Base-by-base conservation (phyloP, 2,888 invertebrate species). In the Linnaemya vulpina region DNA sequence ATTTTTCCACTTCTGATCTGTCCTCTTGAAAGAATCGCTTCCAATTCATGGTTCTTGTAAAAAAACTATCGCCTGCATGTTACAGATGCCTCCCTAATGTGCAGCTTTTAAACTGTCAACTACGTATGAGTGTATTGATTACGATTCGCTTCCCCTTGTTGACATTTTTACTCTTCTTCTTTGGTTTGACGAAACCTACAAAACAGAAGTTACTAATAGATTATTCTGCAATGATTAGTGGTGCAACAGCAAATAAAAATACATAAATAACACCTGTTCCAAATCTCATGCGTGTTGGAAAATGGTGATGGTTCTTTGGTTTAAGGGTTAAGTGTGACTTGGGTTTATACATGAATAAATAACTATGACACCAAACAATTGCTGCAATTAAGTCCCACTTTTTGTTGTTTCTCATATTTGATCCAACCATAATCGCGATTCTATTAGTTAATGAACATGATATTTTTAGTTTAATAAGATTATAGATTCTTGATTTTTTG, bases 191-290 rank as follows among this genome's bases (percentile, higher is more conserved):
- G 35, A 70, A 78, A 68, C 35, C 30, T 40, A 58, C 53, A 43
- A 49, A n/a, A 25, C 67, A 53, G 71, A 55, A 67, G 13, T 75
- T 65, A 49, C 51, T 90, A 90, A 90, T 91, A 91, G 90, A 91
- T 91, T 91, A 90, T 91, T 91, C 90, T 89, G 91, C 90, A 91
- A 91, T 89, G 90, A 91, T 91, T 91, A 91, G 90, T 84, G 68
- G 83, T 74, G 77, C 77, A 81, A 85, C 58, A 40, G 68, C 74
- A 79, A 65, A 49, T 65, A 77, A 83, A 77, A 71, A 35, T 55
- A 89, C 89, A 91, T 91, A 90, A 91, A 92, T 90, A 89, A 89
- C 92, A 92, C 91, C 91, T 92, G 92, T 83, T 87, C 75, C 84
- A 83, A 89, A 88, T 92, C 92, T 89, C 91, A 92, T 91, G 92